Percentiles rank a stretch among this genome's conserved stretches.
Evolutionary conservation across 2,888 invertebrate species (phyloP).

Genomic region (Orthosia gothica): DNA sequence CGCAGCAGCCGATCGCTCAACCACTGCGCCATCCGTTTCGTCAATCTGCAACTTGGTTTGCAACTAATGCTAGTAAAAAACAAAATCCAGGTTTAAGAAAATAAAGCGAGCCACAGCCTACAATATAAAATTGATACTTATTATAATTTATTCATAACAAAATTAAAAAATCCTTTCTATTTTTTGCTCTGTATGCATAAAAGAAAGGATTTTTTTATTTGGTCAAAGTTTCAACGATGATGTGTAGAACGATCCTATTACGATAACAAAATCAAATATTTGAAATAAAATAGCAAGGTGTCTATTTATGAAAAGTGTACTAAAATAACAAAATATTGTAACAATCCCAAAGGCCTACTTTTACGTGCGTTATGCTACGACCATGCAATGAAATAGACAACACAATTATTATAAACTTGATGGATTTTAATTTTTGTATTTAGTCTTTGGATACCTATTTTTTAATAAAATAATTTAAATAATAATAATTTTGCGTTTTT

Average conservation of each 20-base stretch:
- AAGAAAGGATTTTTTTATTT: no score
- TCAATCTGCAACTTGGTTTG: no score
- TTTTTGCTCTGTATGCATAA: no score
- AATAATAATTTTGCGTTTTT: slow-evolving; percentile 67
- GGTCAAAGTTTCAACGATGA: not conserved
- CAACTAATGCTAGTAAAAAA: no score
- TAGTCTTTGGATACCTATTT: slow-evolving; percentile 89
- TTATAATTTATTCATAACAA: no score
- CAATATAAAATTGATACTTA: no score
- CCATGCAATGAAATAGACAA: slow-evolving; percentile 67
- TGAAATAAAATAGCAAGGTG: slow-evolving; percentile 42
- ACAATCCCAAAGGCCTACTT: slow-evolving; percentile 72
- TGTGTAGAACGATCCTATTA: slow-evolving; percentile 17
- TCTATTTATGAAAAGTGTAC: slow-evolving; percentile 32
- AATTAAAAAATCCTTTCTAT: no score
- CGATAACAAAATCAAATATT: not conserved
- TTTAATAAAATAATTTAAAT: slow-evolving; percentile 89
- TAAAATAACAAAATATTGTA: slow-evolving; percentile 32
- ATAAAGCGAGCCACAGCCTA: no score
- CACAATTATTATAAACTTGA: slow-evolving; percentile 71
- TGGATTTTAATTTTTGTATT: slow-evolving; percentile 88
- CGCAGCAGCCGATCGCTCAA: no score
- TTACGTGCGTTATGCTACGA: slow-evolving; percentile 71
- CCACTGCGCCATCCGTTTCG: no score
- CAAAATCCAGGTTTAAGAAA: no score